These are phyloP conservation scores for Parauchenoglanis ngamensis DNA, from an alignment of 2,797 vertebrate genomes.

Conservation along the genomic window DNA sequence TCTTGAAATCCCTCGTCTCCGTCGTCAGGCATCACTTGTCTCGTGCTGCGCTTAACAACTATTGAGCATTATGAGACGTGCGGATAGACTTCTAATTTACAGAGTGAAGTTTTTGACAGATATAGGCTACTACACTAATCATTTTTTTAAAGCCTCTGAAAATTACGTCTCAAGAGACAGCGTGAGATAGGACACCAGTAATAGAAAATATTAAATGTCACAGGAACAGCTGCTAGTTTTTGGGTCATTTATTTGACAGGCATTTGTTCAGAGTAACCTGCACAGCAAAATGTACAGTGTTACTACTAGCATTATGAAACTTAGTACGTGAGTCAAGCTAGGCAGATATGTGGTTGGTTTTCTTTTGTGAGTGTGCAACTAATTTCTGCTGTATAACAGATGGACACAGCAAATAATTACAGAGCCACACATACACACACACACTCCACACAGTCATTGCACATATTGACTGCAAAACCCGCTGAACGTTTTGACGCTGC, in stretches of 20 bases:
- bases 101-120: conserved; percentile 34
- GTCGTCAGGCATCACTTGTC: conserved; percentile 35
- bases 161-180: conserved; percentile 20
- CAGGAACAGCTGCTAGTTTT: conserved; percentile 27
- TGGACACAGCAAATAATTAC: conserved; percentile 18
- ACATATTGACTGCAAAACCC: conserved; percentile 16
- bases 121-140: conserved; percentile 29
- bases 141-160: conserved; percentile 31
- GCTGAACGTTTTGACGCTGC: not conserved
- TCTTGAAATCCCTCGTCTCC: conserved; percentile 17
- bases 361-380: not conserved
- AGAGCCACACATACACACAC: not conserved
- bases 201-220: conserved; percentile 31
- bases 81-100: conserved; percentile 30
- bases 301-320: not conserved
- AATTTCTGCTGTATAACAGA: conserved; percentile 20
- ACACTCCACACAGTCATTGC: not conserved
- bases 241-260: conserved; percentile 19
- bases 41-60: conserved; percentile 19
- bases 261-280: not conserved
- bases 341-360: not conserved
- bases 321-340: not conserved
- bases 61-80: conserved; percentile 16
- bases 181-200: conserved; percentile 25
- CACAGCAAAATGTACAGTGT: not conserved